A percentile compares a stretch with the other conserved stretches of the same genome.
Conservation (phyloP, 2,113 vertebrate species). For the Rhynchomys soricoides region DNA sequence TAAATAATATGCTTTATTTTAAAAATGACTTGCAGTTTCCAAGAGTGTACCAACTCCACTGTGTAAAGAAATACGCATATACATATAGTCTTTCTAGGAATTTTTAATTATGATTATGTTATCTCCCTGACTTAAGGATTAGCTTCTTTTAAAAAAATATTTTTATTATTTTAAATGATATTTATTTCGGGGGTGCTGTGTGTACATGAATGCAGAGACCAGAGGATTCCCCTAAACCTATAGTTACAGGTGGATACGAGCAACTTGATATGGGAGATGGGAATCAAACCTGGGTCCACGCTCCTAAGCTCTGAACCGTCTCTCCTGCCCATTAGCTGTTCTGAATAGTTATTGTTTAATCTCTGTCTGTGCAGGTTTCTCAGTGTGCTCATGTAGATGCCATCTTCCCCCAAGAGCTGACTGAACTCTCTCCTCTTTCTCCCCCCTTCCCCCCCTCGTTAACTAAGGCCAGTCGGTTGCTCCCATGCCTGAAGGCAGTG, state of each 20-base stretch:
- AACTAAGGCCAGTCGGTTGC: not conserved
- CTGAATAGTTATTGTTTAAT: not conserved
- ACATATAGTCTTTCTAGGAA: not conserved
- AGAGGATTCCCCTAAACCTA: not conserved
- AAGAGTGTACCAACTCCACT: not conserved
- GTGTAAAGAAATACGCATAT: not conserved
- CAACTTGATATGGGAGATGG: not conserved
- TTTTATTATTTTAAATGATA: not conserved
- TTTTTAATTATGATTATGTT: not conserved
- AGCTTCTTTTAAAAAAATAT: not conserved
- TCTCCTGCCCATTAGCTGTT: not conserved
- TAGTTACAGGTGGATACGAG: not conserved
- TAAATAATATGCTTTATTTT: conserved; percentile 13
- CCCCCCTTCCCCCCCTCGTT: not conserved
- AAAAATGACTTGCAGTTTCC: not conserved
- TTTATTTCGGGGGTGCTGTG: not conserved
- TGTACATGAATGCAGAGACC: not conserved
- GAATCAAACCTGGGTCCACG: not conserved
- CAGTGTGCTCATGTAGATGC: not conserved
- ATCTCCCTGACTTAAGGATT: not conserved
- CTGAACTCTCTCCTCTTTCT: not conserved
- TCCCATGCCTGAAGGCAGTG: not conserved
- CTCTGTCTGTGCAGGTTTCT: not conserved
- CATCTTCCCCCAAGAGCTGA: not conserved
- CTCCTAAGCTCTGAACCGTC: not conserved